A percentile compares a stretch with the other conserved stretches of the same genome.
Conservation (phyloP, 2,113 vertebrate genomes). For the Myrmecobius fasciatus region DNA sequence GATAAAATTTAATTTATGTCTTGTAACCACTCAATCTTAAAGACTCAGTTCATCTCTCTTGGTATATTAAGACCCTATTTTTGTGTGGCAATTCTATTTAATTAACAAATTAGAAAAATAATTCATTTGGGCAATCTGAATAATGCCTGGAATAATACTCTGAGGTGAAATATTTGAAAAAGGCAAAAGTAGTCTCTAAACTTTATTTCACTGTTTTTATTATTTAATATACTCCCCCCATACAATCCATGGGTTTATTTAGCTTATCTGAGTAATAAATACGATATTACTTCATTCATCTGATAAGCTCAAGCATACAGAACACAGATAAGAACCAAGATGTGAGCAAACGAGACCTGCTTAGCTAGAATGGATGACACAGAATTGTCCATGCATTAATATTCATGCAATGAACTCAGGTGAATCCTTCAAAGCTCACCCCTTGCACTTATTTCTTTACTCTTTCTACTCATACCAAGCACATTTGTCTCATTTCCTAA, state of each 20-base stretch:
- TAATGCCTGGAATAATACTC: conserved; percentile 49
- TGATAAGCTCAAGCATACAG: conserved; percentile 36
- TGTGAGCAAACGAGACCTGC: conserved; percentile 6
- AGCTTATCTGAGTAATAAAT: conserved; percentile 17
- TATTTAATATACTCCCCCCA: conserved; percentile 28
- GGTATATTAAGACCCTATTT: conserved; percentile 15
- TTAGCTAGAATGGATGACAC: conserved; percentile 38
- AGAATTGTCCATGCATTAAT: conserved; percentile 21
- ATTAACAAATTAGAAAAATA: conserved; percentile 48
- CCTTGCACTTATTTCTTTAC: background rate
- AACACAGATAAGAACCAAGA: conserved; percentile 50
- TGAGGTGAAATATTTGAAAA: conserved; percentile 28
- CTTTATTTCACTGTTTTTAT: conserved; percentile 1
- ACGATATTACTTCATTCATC: conserved; percentile 22
- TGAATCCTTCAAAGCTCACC: conserved; percentile 31
- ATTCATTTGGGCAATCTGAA: conserved; percentile 28
- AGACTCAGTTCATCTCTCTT: conserved; percentile 22
- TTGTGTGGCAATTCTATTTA: conserved; percentile 4
- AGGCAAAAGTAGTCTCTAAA: conserved; percentile 16
- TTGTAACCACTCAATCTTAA: background rate
- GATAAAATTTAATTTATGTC: conserved; percentile 6
- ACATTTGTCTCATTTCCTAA: background rate
- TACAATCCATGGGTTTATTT: conserved; percentile 39
- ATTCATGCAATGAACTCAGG: background rate
- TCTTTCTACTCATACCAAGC: background rate